Evolutionary conservation across 2,888 invertebrate genomes (phyloP), one percentile per base, ranked within the genome.

Genomic region (Agrochola macilenta): DNA sequence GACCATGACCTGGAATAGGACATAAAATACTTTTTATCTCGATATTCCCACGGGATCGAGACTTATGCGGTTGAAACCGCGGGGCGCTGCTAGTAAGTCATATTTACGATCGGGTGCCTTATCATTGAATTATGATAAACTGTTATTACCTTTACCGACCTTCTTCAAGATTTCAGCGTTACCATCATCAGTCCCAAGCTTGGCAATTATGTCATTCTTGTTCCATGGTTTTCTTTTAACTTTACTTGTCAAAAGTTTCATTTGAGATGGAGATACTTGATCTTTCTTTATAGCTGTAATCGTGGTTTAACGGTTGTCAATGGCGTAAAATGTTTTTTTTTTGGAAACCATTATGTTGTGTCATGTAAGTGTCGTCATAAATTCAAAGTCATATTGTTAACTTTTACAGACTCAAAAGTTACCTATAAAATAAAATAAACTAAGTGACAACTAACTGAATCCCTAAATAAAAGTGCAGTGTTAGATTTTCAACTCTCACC

Each of bases 131-230:
- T 52, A 52, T 52, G 52, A 20, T 52, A 52, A 52, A 20, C 52
- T 52, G 54, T 11, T 23, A 23, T 23, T n/a, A 49, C 66, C 68
- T 68, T 52, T 68, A 35, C 23, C 5, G 23, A 68, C 1, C 23
- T 23, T 52, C 23, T 35, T n/a, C 52, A 68, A 4, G 52, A 68
- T 68, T 68, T 68, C 52, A 68, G 52, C 35, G 1, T 23, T 52
- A 2, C 68, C 68, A n/a, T 52, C 30, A 68, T 68, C 23, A 52
- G 52, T 68, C 14, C 68, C 52, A 23, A 68, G 68, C 17, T 68
- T 68, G 9, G 52, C 35, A 52, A 68, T 35, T 17, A 68, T 52
- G 23, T 68, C 52, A 68, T 35, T 23, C 17, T 68, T 68, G 35
- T 68, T 52, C 68, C 68, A 52, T 52, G 30, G 9, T 52, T 68